Evolutionary conservation across 2,797 vertebrate genomes (phyloP).

Genomic region (Poecilia gillii): DNA sequence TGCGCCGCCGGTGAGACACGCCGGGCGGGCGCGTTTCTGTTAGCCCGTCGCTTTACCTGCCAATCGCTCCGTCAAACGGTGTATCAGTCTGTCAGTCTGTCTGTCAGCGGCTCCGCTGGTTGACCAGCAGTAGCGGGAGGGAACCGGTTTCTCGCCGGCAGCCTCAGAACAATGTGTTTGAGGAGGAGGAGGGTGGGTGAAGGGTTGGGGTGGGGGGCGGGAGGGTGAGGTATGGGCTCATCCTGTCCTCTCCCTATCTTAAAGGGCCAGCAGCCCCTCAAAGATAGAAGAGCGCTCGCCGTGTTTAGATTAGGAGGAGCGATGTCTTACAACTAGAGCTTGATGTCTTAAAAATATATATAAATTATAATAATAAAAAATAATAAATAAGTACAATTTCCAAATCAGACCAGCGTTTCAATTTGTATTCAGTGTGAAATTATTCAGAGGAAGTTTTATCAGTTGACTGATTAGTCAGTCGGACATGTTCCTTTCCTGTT

Average conservation of each 20-base stretch:
- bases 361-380: no score
- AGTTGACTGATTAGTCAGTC: neutral
- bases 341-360: neutral
- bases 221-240: slow-evolving; percentile 30
- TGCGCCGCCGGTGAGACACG: neutral
- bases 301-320: neutral
- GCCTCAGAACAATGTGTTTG: slow-evolving; percentile 62
- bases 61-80: slow-evolving; percentile 9
- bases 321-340: neutral
- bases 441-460: neutral
- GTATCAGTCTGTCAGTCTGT: neutral
- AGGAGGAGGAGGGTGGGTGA: neutral
- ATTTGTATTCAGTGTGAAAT: neutral
- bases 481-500: neutral
- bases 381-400: neutral
- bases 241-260: slow-evolving; percentile 55
- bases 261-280: slow-evolving; percentile 56
- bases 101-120: neutral
- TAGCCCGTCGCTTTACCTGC: neutral
- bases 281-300: neutral
- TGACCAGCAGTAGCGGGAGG: slow-evolving; percentile 17
- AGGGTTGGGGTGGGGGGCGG: neutral
- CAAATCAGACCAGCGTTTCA: neutral
- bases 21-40: neutral
- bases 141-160: slow-evolving; percentile 28